Conservation (phyloP, 2,888 invertebrate species). For the Apodemia duryi region DNA sequence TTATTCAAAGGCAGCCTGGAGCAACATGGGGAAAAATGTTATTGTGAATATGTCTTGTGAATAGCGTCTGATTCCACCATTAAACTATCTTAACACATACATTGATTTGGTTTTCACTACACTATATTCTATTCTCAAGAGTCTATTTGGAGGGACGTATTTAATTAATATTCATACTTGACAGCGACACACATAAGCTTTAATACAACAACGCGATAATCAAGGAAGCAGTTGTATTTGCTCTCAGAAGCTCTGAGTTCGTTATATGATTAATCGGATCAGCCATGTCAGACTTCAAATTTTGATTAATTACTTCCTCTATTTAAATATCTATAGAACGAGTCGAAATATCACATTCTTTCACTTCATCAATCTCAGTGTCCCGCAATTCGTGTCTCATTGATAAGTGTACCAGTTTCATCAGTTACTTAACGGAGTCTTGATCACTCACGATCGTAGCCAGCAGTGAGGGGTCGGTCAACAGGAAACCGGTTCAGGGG, state of each 20-base stretch:
- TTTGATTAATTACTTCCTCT: constrained; percentile 7
- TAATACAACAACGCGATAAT: not conserved
- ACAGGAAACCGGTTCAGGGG: not conserved
- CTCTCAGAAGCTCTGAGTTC: constrained; percentile 1
- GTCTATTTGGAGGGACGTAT: not conserved
- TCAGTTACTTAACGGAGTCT: constrained; percentile 13
- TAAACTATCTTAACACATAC: too few species aligned
- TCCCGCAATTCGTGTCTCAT: constrained; percentile 9
- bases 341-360: not conserved
- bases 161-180: not conserved
- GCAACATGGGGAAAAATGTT: too few species aligned
- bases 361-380: constrained; percentile 8
- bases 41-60: too few species aligned
- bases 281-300: constrained; percentile 4
- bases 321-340: constrained; percentile 1
- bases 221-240: not conserved
- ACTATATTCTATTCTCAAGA: too few species aligned
- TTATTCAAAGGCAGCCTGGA: too few species aligned
- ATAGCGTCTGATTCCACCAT: too few species aligned
- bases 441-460: not conserved
- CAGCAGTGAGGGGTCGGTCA: constrained; percentile 1
- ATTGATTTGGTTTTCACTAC: accelerated
- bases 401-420: constrained; percentile 9
- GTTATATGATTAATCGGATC: constrained; percentile 5
- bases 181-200: not conserved